Conservation (phyloP, 2,797 vertebrate genomes). For the Micropoecilia bifurca region DNA sequence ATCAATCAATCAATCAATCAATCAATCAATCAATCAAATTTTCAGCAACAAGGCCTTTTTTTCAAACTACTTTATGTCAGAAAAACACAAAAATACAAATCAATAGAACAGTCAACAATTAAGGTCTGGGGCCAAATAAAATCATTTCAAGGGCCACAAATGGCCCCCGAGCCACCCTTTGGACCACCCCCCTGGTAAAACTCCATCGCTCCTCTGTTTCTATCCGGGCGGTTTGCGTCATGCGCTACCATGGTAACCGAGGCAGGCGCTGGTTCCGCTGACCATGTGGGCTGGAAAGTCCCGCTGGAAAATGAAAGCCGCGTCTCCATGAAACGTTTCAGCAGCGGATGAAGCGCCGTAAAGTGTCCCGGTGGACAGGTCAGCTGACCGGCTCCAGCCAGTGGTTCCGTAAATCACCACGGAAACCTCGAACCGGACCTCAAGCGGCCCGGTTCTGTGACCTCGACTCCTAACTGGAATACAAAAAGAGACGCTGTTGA, state of each 20-base stretch:
- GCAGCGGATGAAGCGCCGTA: background rate
- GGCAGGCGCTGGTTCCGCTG: background rate
- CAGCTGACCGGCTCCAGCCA: background rate
- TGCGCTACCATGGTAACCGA: background rate
- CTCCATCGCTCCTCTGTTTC: background rate
- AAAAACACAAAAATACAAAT: too few relatives aligned
- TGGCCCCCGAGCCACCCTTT: too few relatives aligned
- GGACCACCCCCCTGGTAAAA: background rate
- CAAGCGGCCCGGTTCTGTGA: background rate
- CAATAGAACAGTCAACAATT: too few relatives aligned
- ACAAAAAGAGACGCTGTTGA: background rate
- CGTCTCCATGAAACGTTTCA: background rate
- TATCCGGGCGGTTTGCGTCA: background rate
- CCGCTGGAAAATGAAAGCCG: background rate
- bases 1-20: too few relatives aligned
- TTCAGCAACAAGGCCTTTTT: too few relatives aligned
- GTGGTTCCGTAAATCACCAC: background rate
- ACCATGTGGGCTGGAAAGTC: background rate
- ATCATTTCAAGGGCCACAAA: too few relatives aligned
- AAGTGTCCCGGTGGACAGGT: background rate
- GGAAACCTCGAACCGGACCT: background rate
- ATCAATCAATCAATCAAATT: too few relatives aligned
- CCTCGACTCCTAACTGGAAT: background rate
- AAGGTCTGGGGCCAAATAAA: too few relatives aligned
- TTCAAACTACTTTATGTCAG: too few relatives aligned